Conservation (phyloP, 2,888 invertebrate genomes). For the Amphimallon solstitiale region DNA sequence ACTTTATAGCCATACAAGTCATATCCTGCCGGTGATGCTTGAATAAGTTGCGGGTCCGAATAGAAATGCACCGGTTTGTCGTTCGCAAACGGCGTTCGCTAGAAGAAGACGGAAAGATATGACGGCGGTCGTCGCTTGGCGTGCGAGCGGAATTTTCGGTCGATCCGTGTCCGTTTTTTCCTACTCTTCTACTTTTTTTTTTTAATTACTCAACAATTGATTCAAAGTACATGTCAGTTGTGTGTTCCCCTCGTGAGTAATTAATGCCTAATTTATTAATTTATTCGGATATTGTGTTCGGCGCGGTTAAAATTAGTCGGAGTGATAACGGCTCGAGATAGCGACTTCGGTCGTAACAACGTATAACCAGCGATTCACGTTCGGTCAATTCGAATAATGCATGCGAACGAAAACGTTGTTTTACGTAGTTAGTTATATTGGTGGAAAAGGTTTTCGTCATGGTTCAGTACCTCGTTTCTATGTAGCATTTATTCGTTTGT, state of each 20-base stretch:
- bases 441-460: no score
- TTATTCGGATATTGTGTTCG: constrained; percentile 64
- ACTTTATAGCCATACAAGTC: constrained; percentile 49
- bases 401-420: background rate
- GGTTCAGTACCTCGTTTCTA: no score
- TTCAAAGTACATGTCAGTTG: constrained; percentile 63
- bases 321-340: constrained; percentile 63
- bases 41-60: constrained; percentile 55
- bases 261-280: constrained; percentile 66
- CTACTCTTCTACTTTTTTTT: no score
- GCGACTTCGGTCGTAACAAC: constrained; percentile 31
- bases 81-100: constrained; percentile 7
- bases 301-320: constrained; percentile 61
- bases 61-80: constrained; percentile 36
- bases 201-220: constrained; percentile 62
- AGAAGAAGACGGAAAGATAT: constrained; percentile 37
- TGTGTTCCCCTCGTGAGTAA: constrained; percentile 57
- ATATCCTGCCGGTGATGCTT: constrained; percentile 59
- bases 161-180: constrained; percentile 33
- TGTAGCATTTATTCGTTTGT: no score
- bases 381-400: background rate
- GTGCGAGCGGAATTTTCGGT: constrained; percentile 31
- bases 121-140: constrained; percentile 46
- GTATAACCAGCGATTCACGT: constrained; percentile 10
- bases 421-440: background rate